Percentiles rank a stretch among this genome's conserved stretches.
phyloP scores from a whole-genome alignment of 2,797 vertebrate species.

The Scarus forsteni region DNA sequence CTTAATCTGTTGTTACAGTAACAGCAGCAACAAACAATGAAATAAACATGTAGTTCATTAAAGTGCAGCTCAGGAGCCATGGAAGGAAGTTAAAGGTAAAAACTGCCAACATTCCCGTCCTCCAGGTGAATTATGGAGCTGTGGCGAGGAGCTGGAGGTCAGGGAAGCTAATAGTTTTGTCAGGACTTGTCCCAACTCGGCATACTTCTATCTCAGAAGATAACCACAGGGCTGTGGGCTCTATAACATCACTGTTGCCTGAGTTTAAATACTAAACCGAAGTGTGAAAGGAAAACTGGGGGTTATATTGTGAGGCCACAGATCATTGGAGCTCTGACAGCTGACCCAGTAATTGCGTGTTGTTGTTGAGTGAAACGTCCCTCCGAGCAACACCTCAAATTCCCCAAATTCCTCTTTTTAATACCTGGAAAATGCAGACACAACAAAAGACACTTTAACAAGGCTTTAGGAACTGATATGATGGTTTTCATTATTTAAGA shows the following conservation, averaged over 20 bases:
- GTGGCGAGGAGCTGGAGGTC: conserved; percentile 67
- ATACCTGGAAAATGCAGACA: conserved; percentile 35
- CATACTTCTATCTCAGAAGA: conserved; percentile 58
- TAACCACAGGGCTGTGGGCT: conserved; percentile 47
- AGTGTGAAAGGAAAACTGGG: conserved; percentile 3
- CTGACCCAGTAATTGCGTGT: conserved; percentile 32
- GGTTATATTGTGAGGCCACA: conserved; percentile 30
- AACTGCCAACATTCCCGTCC: conserved; percentile 3
- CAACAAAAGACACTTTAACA: not conserved
- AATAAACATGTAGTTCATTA: conserved; percentile 53
- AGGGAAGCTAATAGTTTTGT: conserved; percentile 74
- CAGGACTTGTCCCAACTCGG: conserved; percentile 72
- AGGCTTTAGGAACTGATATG: not conserved
- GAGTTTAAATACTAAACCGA: conserved; percentile 17
- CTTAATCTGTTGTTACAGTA: conserved; percentile 58
- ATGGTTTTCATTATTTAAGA: conserved; percentile 17
- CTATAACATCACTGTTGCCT: conserved; percentile 35
- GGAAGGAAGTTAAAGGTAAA: conserved; percentile 46
- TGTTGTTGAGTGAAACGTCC: conserved; percentile 8
- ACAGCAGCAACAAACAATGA: conserved; percentile 52
- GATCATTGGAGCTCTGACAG: conserved; percentile 39
- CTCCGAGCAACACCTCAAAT: conserved; percentile 13
- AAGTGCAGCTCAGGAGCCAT: conserved; percentile 21
- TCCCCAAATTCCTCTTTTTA: conserved; percentile 43
- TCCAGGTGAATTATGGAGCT: conserved; percentile 50